Evolutionary conservation across 2,113 vertebrate species (phyloP), one percentile per base, ranked within the genome.

Genomic region (Cyprinodon brontotheroides): DNA sequence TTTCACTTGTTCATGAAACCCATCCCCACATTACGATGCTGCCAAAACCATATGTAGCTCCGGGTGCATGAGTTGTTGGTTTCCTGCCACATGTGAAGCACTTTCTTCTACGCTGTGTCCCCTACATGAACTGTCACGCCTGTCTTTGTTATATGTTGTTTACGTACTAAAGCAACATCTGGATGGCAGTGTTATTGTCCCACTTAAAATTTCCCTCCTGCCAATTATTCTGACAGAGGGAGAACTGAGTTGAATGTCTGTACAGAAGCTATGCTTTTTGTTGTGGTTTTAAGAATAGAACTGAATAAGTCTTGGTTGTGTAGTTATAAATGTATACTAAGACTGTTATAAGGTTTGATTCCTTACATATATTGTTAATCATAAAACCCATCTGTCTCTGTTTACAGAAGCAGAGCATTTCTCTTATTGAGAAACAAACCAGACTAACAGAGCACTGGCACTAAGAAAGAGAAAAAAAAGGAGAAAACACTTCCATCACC

Each of bases 401-500:
- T 57, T 8, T 57, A 3, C 14, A 57, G 20, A 57, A 57, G 50
- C 6, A n/a, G 6, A 20, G 17, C 17, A 20, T 48, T 48, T n/a
- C 7, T 50, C 36, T 41, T 4, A 40, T 39, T 61, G 40, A 71
- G 47, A 41, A 48, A 37, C 4, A 38, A 62, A 17, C 72, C 36
- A 29, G 66, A 47, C 17, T 43, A 50, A 6, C 60, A 37, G 57
- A 59, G 8, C 6, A 22, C 37, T 17, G 6, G n/a, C 37, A n/a
- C 1, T 29, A 53, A 72, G 22, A 11, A 14, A 38, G 12, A 29
- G 37, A 20, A 12, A 22, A 38, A 62, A 68, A 15, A 7, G n/a
- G 22, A 41, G 4, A 10, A 47, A 67, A 5, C 47, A 70, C 69
- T 38, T 70, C 45, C 70, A 66, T 62, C 73, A 61, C 39, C 71